A percentile compares a stretch with the other conserved stretches of the same genome.
These are phyloP conservation scores for Xenops minutus DNA, from an alignment of 2,797 vertebrate species.

Conservation along the genomic window DNA sequence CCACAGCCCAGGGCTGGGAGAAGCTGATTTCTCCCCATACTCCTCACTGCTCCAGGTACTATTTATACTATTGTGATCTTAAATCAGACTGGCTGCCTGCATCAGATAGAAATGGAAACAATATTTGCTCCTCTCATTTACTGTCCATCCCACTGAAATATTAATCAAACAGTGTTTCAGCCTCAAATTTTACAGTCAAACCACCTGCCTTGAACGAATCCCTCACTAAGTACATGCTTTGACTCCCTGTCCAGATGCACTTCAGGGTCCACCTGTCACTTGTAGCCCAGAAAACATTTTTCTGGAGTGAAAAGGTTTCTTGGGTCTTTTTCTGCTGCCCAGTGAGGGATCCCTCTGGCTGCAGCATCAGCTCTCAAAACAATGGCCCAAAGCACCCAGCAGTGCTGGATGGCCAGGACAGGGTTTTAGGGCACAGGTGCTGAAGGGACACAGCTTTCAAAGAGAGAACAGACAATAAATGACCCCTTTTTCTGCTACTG, in stretches of 20 bases:
- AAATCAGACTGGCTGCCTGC: neutral
- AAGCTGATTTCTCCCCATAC: neutral
- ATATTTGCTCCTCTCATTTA: neutral
- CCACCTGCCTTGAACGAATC: neutral
- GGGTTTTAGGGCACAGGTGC: neutral
- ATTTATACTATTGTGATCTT: neutral
- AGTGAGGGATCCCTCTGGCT: neutral
- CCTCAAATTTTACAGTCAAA: conserved; percentile 12
- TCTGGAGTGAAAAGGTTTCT: neutral
- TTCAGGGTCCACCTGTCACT: neutral
- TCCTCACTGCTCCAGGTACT: neutral
- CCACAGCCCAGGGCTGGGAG: neutral
- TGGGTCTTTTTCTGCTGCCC: neutral
- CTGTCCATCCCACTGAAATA: conserved; percentile 64
- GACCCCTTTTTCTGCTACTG: neutral
- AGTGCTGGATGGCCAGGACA: neutral
- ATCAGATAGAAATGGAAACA: neutral
- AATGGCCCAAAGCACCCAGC: neutral
- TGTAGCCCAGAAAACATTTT: neutral
- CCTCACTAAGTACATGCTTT: neutral
- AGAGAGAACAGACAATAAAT: neutral
- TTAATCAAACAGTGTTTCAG: conserved; percentile 40
- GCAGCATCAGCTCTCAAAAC: neutral
- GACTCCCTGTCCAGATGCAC: conserved; percentile 12
- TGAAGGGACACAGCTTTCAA: neutral